phyloP scores from a whole-genome alignment of 2,797 vertebrate genomes.

The Acipenser ruthenus region DNA sequence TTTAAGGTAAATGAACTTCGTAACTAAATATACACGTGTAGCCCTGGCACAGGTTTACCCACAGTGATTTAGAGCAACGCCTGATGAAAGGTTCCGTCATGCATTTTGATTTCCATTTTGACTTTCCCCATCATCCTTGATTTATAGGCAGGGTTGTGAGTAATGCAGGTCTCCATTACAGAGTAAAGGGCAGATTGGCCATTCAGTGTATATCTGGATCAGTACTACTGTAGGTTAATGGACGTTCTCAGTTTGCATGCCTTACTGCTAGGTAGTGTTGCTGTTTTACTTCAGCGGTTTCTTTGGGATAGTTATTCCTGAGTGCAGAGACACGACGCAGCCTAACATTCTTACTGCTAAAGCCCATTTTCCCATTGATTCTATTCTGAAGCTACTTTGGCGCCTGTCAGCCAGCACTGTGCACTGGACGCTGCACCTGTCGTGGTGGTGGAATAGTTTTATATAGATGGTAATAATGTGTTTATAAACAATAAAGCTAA shows the following conservation, averaged over 20 bases:
- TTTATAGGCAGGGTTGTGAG: not conserved
- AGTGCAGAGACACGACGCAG: no score
- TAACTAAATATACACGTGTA: not conserved
- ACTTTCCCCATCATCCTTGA: not conserved
- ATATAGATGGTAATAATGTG: constrained; percentile 38
- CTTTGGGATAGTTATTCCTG: no score
- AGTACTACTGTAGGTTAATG: no score
- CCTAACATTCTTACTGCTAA: constrained; percentile 2
- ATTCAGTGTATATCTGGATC: no score
- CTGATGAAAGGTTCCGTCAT: not conserved
- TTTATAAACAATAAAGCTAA: constrained; percentile 34
- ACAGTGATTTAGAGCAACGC: not conserved
- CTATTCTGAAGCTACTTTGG: constrained; percentile 10
- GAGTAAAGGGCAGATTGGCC: not conserved
- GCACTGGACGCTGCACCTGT: constrained; percentile 32
- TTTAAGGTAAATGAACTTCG: not conserved
- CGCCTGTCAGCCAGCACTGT: constrained; percentile 2
- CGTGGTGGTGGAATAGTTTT: constrained; percentile 29
- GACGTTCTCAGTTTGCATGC: no score
- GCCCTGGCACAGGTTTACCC: not conserved
- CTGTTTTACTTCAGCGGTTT: no score
- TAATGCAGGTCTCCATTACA: not conserved
- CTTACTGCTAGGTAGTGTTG: no score
- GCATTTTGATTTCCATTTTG: not conserved
- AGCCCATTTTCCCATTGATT: not conserved